Evolutionary conservation across 2,888 invertebrate species (phyloP).

Genomic region (Meandrusa payeni): DNA sequence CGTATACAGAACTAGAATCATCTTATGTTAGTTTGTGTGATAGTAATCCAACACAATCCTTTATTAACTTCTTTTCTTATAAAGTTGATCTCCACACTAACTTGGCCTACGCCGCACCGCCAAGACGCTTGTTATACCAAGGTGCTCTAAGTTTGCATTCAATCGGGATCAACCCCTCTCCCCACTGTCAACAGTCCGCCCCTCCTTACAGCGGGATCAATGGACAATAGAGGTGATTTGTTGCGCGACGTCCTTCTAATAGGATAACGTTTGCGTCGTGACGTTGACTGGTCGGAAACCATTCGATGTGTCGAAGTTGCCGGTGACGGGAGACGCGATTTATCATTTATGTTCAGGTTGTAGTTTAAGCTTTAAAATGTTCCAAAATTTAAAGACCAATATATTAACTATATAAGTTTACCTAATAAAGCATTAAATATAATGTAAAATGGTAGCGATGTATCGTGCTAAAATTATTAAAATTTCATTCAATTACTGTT

Average conservation of each 20-base stretch:
- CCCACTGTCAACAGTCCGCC: constrained; percentile 31
- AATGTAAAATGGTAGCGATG: too few species aligned
- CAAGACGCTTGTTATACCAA: constrained; percentile 60
- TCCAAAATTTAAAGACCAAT: background rate
- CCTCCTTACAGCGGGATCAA: constrained; percentile 33
- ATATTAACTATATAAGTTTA: too few species aligned
- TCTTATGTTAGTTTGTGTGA: too few species aligned
- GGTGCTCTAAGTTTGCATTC: constrained; percentile 61
- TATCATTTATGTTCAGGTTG: background rate
- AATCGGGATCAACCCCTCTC: constrained; percentile 36
- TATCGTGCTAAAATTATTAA: too few species aligned
- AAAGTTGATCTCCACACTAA: constrained; percentile 35
- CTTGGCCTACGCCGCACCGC: constrained; percentile 26
- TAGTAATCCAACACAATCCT: too few species aligned
- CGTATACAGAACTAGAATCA: too few species aligned
- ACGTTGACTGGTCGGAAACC: constrained; percentile 18
- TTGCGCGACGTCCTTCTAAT: constrained; percentile 45
- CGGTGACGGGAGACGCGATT: constrained; percentile 1
- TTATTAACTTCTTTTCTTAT: too few species aligned
- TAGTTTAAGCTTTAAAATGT: background rate
- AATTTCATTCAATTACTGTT: too few species aligned
- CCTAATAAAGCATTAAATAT: too few species aligned
- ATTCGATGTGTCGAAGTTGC: constrained; percentile 5
- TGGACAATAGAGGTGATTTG: constrained; percentile 54
- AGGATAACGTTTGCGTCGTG: constrained; percentile 38